Evolutionary conservation across 2,888 invertebrate genomes (phyloP), one percentile per base, ranked within the genome.

Genomic region (Ophraella communa): DNA sequence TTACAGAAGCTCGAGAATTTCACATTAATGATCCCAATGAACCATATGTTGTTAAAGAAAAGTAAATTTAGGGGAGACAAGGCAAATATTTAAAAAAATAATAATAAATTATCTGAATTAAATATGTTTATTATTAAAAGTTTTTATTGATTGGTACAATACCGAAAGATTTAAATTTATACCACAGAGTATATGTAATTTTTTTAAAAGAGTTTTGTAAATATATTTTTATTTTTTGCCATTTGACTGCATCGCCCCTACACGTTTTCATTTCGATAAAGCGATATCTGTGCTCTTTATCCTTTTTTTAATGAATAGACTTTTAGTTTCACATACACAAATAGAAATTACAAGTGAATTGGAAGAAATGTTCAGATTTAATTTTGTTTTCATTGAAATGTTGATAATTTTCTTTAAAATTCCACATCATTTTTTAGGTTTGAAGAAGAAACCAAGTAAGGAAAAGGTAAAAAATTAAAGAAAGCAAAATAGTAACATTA

Each of bases 21-120:
- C 72, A 71, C 72, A 66, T 65, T 66, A 60, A 69, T 61, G 67
- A 69, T 68, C 59, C 56, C 62, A 59, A 65, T 58, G 66, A 68
- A 64, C 69, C 72, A 72, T 72, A 69, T 71, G 72, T 59, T 61
- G 33, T 45, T 27, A 20, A 21, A 39, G 27, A 27, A 51, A 10
- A 49, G 7, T 11, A 30, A 10, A n/a, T 14, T 8, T 60, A 30
- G 60, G 60, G 52, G 52, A 53, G 60, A 60, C 21, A 23, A 14
- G 58, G 17, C 8, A 39, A 39, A 17, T 39, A 39, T 14, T 35
- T 24, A 7, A 24, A 24, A 7, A 24, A 30, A 11, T 30, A 30
- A 8, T 10, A 3, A 30, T 30, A 30, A 30, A 8, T 39, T 39
- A 2, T 11, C 30, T n/a, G n/a, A n/a, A 30, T 30, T 30, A 10